Percentiles rank a stretch among this genome's conserved stretches.
phyloP scores from a whole-genome alignment of 1,140 invertebrate species.

The Akabosia matsudoensis region DNA sequence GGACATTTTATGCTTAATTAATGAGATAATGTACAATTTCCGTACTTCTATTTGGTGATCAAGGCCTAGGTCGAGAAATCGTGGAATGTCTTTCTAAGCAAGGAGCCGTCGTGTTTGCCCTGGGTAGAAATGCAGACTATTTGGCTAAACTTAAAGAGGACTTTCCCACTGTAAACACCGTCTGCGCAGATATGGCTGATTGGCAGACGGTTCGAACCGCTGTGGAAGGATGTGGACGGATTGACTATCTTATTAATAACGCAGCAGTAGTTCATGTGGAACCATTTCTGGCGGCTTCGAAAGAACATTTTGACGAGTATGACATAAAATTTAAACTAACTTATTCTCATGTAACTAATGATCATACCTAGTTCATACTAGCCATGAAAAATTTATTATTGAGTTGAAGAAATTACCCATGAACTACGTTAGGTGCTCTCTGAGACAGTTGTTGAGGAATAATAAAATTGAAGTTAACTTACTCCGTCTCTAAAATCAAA shows the following conservation, averaged over 20 bases:
- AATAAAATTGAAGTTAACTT: no score
- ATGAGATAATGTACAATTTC: neutral
- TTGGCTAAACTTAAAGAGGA: slow-evolving; percentile 28
- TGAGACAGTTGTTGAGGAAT: no score
- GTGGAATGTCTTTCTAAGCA: neutral
- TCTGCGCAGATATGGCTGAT: slow-evolving; percentile 66
- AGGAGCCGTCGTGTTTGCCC: slow-evolving; percentile 19
- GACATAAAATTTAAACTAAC: no score
- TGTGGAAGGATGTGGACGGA: slow-evolving; percentile 55
- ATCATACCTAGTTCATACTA: neutral
- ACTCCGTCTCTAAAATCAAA: no score
- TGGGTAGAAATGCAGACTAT: slow-evolving; percentile 25
- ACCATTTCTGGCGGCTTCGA: slow-evolving; percentile 63
- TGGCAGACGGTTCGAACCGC: slow-evolving; percentile 68
- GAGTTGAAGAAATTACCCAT: no score
- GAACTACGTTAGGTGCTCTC: no score
- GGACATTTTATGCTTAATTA: no score
- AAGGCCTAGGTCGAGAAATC: slow-evolving; percentile 31
- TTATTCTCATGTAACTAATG: neutral
- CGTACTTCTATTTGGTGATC: neutral
- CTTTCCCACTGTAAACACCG: slow-evolving; percentile 49
- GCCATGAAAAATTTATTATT: neutral
- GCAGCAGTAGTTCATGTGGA: slow-evolving; percentile 63
- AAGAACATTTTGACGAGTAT: slow-evolving; percentile 70
- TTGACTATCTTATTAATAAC: slow-evolving; percentile 81